phyloP scores from a whole-genome alignment of 2,797 vertebrate genomes.

The Avahi laniger region DNA sequence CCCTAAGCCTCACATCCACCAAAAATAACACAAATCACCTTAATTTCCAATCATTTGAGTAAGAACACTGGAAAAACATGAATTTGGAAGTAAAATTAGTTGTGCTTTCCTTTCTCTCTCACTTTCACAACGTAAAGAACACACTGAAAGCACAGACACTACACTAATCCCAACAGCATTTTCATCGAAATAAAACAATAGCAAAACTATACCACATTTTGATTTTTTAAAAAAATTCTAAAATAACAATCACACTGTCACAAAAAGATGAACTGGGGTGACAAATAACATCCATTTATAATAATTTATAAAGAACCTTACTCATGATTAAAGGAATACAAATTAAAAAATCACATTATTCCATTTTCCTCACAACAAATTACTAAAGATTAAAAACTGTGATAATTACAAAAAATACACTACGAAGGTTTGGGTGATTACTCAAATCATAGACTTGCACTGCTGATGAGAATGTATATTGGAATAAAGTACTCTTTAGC shows the following conservation, averaged over 20 bases:
- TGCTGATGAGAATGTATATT: not conserved
- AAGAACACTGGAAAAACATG: not conserved
- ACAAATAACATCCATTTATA: not conserved
- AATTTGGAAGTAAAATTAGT: not conserved
- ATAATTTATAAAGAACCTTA: not conserved
- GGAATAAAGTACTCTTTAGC: not conserved
- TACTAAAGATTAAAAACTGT: not conserved
- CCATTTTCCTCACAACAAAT: not conserved
- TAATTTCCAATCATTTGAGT: not conserved
- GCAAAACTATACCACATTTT: not conserved
- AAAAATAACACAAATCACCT: not conserved
- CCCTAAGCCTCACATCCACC: not conserved
- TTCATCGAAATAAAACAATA: not conserved
- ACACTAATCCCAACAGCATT: not conserved
- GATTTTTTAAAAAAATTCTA: not conserved
- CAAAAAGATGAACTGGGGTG: not conserved
- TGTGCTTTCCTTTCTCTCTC: not conserved
- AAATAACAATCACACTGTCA: conserved; percentile 5
- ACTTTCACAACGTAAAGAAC: not conserved
- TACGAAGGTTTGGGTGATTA: not conserved
- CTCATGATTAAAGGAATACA: not conserved
- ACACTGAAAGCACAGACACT: not conserved
- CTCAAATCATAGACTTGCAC: not conserved
- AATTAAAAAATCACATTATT: not conserved
- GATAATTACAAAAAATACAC: not conserved